Evolutionary conservation across 2,888 invertebrate genomes (phyloP).

Genomic region (Geophilus truncorum): DNA sequence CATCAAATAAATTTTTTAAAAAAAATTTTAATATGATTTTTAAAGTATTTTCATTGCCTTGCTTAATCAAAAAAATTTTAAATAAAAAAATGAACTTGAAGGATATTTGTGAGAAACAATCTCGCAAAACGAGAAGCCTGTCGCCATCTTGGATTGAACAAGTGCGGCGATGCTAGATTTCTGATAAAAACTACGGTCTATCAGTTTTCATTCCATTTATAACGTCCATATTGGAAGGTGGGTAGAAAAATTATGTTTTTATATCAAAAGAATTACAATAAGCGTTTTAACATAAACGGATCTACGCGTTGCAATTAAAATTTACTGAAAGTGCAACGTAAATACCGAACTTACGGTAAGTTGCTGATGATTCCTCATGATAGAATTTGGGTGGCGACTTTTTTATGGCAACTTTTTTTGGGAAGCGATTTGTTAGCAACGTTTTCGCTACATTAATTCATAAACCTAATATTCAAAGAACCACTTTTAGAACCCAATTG

Average conservation of each 20-base stretch:
- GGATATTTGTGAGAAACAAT: neutral
- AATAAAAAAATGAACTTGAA: neutral
- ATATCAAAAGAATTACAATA: neutral
- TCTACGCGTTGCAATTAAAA: neutral
- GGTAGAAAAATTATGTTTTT: neutral
- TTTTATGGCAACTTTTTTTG: neutral
- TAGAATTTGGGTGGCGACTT: neutral
- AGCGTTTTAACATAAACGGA: neutral
- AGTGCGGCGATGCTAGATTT: slow-evolving; percentile 21
- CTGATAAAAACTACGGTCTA: slow-evolving; percentile 24
- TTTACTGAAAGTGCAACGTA: neutral
- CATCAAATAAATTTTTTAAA: no score
- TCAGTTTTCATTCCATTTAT: slow-evolving; percentile 21
- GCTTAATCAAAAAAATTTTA: neutral
- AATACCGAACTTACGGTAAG: neutral
- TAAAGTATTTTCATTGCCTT: neutral
- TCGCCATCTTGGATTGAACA: slow-evolving; percentile 17
- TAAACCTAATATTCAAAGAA: no score
- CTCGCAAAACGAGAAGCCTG: slow-evolving; percentile 6
- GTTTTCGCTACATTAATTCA: no score
- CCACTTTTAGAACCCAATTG: no score
- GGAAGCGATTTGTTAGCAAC: neutral
- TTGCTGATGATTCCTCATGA: neutral
- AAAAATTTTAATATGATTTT: neutral
- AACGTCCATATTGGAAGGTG: slow-evolving; percentile 24